Base-by-base conservation (phyloP, 1,140 invertebrate species). In the Doryteuthis pealeii region DNA sequence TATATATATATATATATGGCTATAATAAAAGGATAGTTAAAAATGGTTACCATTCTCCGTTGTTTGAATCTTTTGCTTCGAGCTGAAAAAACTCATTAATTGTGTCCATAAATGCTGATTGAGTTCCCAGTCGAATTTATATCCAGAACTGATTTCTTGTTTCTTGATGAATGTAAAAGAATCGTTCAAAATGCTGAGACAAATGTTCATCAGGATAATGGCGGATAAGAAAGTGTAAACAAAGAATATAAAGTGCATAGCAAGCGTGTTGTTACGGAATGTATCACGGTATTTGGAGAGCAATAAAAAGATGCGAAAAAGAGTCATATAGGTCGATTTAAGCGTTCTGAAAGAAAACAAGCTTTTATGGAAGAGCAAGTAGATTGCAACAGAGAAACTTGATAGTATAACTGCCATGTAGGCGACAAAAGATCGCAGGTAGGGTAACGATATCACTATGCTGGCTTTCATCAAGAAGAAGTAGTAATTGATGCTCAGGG, bases 391-490 rank as follows among this genome's bases (percentile, higher is more conserved):
- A 6, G 30, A 22, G 30, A 68, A 68, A 32, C 22, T 30, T 15
- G 54, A n/a, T 28, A 62, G 10, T 1, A 62, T 22, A 3, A 68
- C n/a, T 5, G 30, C 5, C n/a, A 68, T 8, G 32, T 28, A 26
- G 66, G 12, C 22, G 12, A 18, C 30, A 26, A 68, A 68, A 22
- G 32, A 32, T 6, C 15, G 15, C 2, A 68, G n/a, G 1, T 26
- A 68, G 6, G 54, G 54, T 28, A 62, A 8, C 3, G 66, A 68
- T 6, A 68, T 2, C n/a, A 68, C 10, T 5, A 68, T 68, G 22
- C 66, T 68, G 66, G 66, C 66, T 26, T 68, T 68, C 66, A 68
- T 68, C 30, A 68, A 8, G 32, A 68, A 68, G 6, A 68, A 30
- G 22, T 68, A 30, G 32, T 68, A 68, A 31, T 68, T 68, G 22